These are phyloP conservation scores for Pantherophis vulpinus DNA, from an alignment of 2,797 vertebrate species.

Conservation along the genomic window DNA sequence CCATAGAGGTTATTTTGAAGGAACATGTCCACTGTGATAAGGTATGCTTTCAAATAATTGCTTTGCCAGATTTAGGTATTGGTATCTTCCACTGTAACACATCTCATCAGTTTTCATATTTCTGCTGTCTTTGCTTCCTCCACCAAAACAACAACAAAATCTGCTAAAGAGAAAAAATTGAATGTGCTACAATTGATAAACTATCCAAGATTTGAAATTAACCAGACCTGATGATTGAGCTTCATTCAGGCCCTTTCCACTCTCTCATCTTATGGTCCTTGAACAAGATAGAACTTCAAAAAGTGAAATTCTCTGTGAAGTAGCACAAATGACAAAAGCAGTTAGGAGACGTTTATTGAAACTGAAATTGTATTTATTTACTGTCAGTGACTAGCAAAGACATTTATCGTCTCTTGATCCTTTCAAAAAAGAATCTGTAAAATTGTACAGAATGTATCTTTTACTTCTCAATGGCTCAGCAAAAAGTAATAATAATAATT, in stretches of 20 bases:
- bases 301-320: neutral
- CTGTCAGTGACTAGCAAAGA: neutral
- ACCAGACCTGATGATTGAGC: neutral
- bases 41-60: neutral
- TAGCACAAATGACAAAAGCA: neutral
- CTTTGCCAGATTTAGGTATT: neutral
- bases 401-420: neutral
- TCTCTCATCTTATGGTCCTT: neutral
- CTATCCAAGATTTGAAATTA: neutral
- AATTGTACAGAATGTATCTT: neutral
- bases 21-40: neutral
- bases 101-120: neutral
- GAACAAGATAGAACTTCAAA: neutral
- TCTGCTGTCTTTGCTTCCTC: neutral
- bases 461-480: neutral
- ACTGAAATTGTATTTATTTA: neutral
- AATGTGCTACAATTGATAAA: neutral
- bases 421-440: neutral
- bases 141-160: neutral
- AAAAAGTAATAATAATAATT: conserved; percentile 13
- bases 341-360: neutral
- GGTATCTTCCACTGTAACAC: neutral
- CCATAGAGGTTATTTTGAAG: neutral
- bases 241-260: neutral
- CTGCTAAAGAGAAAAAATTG: neutral